Evolutionary conservation across 2,113 vertebrate genomes (phyloP), one percentile per base, ranked within the genome.

Genomic region (Tachysurus fulvidraco): DNA sequence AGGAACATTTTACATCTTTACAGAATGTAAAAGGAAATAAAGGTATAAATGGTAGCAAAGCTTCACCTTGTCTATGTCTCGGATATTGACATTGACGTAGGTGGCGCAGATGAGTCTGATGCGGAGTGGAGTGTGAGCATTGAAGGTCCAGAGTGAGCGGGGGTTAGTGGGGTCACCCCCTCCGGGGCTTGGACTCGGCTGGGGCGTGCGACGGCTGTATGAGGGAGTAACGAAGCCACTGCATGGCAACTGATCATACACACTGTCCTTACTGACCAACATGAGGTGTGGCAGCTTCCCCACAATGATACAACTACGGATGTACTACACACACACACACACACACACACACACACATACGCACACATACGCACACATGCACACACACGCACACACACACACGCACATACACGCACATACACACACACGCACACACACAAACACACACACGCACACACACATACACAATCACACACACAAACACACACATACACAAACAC

Each of bases 61-160:
- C 10, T 60, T 77, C 55, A 93, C 95, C 95, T 96, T 96, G 88
- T 96, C 95, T 0, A 96, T 96, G 87, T 96, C 95, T 54, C 95
- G 84, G 90, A 96, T 95, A 93, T 96, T 96, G 84, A 96, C 95
- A 28, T 96, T 96, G 71, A 96, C 95, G 28, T 96, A 96, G 6
- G 95, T 96, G 83, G 95, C 95, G 1, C 95, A 96, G 44, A 96
- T 94, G 64, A 96, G 93, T 0, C 94, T 92, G 6, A 95, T 91
- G 60, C 94, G 90, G 77, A 96, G 92, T 28, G 94, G 90, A 65
- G 93, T 94, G 94, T 95, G 90, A 65, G 93, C 93, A 93, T 95
- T 95, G 85, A 96, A 94, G 67, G 94, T 93, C 95, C 95, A 96
- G 28, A 96, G 93, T 0, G 94, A 95, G 12, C 94, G 92, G 10